Evolutionary conservation across 1,140 invertebrate species (phyloP).

Genomic region (Hirudo medicinalis): DNA sequence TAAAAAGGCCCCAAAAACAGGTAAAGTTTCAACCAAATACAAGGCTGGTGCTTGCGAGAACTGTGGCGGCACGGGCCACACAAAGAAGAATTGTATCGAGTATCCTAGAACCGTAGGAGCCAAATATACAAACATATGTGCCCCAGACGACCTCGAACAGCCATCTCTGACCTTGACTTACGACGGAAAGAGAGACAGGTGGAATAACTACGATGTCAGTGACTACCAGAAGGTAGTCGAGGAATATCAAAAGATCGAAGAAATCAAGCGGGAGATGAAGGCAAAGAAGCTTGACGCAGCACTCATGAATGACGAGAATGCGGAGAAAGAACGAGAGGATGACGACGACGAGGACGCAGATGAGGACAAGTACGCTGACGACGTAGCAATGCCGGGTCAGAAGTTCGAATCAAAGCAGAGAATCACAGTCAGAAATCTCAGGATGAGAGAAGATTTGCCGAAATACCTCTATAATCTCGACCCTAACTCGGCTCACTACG

Average conservation of each 20-base stretch:
- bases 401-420: slow-evolving; percentile 87
- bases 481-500: slow-evolving; percentile 93
- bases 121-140: slow-evolving; percentile 63
- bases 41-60: slow-evolving; percentile 95
- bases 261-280: slow-evolving; percentile 37
- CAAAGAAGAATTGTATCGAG: slow-evolving; percentile 87
- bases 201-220: slow-evolving; percentile 88
- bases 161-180: slow-evolving; percentile 55
- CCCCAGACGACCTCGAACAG: slow-evolving; percentile 68
- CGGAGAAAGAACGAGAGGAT: slow-evolving; percentile 11
- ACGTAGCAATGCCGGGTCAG: slow-evolving; percentile 82
- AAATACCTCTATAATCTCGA: slow-evolving; percentile 86
- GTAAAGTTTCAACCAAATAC: slow-evolving; percentile 59
- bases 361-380: slow-evolving; percentile 48
- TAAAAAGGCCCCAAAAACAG: slow-evolving; percentile 63
- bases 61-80: slow-evolving; percentile 92
- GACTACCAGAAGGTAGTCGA: slow-evolving; percentile 73
- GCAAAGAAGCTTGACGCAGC: slow-evolving; percentile 31
- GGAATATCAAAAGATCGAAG: slow-evolving; percentile 64
- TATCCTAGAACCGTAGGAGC: slow-evolving; percentile 80
- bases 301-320: slow-evolving; percentile 25
- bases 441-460: slow-evolving; percentile 76
- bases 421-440: slow-evolving; percentile 88
- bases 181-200: slow-evolving; percentile 73
- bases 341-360: slow-evolving; percentile 36